phyloP scores from a whole-genome alignment of 2,113 vertebrate genomes.

The Chlorodrepanis virens region DNA sequence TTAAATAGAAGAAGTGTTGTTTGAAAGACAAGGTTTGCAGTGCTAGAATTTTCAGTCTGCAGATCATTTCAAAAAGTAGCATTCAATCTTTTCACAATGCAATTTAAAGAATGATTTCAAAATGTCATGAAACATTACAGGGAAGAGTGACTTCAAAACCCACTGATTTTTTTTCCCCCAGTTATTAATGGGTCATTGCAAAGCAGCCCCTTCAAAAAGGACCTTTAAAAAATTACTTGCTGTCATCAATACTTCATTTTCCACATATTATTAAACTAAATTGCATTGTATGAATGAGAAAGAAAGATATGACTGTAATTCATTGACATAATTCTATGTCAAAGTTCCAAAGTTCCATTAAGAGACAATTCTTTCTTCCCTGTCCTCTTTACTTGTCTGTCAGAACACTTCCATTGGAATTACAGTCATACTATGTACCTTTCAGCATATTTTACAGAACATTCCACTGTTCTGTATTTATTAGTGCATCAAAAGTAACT shows the following conservation, averaged over 20 bases:
- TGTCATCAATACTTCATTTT: background rate
- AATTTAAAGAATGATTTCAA: background rate
- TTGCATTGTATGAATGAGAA: background rate
- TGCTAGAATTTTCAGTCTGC: background rate
- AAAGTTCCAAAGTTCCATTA: background rate
- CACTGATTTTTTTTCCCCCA: background rate
- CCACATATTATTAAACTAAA: background rate
- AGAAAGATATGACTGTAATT: background rate
- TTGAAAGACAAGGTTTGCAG: background rate
- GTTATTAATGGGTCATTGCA: background rate
- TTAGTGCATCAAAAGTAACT: background rate
- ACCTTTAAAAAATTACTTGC: background rate
- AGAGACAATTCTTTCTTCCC: background rate
- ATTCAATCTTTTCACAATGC: background rate
- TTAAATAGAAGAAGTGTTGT: background rate
- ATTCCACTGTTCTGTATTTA: background rate
- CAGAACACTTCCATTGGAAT: background rate
- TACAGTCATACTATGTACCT: background rate
- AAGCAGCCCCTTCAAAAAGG: background rate
- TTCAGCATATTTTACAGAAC: background rate
- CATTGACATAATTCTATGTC: background rate
- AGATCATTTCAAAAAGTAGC: background rate
- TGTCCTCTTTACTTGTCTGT: background rate
- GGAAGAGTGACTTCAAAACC: background rate
- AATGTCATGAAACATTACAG: background rate